Evolutionary conservation across 1,140 invertebrate genomes (phyloP).

Genomic region (Seison nebaliae): DNA sequence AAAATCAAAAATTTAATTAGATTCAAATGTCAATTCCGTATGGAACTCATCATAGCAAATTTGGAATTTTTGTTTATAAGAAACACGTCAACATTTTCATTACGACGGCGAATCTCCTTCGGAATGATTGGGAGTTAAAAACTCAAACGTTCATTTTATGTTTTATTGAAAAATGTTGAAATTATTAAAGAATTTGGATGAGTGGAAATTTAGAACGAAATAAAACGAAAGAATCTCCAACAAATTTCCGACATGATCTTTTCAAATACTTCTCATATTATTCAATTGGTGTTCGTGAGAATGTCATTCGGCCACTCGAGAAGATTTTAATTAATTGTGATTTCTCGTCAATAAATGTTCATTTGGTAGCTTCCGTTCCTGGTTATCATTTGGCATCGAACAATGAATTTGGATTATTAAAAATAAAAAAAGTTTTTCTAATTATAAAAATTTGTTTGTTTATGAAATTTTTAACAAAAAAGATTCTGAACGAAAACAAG

Average conservation of each 20-base stretch:
- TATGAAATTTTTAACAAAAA: constrained; percentile 22
- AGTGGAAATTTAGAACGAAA: constrained; percentile 31
- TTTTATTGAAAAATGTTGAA: constrained; percentile 1
- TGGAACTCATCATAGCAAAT: constrained; percentile 74
- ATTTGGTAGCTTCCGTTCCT: constrained; percentile 53
- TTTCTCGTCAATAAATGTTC: constrained; percentile 36
- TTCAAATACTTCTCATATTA: constrained; percentile 53
- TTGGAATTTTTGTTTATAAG: constrained; percentile 54
- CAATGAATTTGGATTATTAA: constrained; percentile 41
- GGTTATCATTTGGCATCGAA: constrained; percentile 38
- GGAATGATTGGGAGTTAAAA: constrained; percentile 66
- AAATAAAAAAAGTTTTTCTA: constrained; percentile 33
- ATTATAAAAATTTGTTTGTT: neutral
- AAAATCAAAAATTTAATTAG: too few species aligned
- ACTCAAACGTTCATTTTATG: constrained; percentile 50
- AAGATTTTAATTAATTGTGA: constrained; percentile 42
- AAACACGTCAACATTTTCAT: constrained; percentile 52
- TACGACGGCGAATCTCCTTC: constrained; percentile 66
- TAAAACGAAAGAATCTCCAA: constrained; percentile 43
- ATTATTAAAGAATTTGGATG: constrained; percentile 44
- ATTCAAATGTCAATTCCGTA: too few species aligned
- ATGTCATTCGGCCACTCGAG: constrained; percentile 34
- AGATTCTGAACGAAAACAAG: constrained; percentile 20
- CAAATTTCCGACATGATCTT: constrained; percentile 55
- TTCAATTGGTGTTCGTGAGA: constrained; percentile 41